These are phyloP conservation scores for Apotomis betuletana DNA, from an alignment of 2,888 invertebrate species.

Conservation along the genomic window DNA sequence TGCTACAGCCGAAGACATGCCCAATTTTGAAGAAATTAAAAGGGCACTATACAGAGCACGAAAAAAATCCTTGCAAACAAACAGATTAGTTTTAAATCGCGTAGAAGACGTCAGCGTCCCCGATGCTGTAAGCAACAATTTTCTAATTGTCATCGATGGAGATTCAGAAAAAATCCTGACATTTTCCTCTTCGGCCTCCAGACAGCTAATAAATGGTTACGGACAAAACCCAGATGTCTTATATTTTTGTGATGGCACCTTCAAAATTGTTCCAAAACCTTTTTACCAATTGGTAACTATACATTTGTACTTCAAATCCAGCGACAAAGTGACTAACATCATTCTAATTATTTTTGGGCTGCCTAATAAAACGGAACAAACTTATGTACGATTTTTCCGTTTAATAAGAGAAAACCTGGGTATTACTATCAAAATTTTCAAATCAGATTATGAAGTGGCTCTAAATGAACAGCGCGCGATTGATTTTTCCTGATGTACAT, in stretches of 20 bases:
- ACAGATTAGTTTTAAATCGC: neutral
- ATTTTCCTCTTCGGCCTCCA: conserved; percentile 2
- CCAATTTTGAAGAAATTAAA: neutral
- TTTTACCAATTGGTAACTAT: neutral
- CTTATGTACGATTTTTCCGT: neutral
- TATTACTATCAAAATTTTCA: neutral
- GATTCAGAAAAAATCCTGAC: neutral
- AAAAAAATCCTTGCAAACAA: neutral
- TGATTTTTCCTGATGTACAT: neutral
- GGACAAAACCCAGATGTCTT: neutral
- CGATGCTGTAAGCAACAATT: neutral
- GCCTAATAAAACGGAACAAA: neutral
- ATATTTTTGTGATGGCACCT: neutral
- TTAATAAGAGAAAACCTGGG: neutral
- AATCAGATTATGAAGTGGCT: neutral
- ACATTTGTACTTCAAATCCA: neutral
- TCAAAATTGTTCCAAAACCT: neutral
- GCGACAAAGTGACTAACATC: neutral
- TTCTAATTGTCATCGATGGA: neutral
- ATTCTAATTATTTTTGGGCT: conserved; percentile 1
- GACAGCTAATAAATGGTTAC: neutral
- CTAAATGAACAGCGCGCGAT: neutral
- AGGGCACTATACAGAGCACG: neutral
- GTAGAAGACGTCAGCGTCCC: neutral
- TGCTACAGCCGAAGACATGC: neutral